Percentiles rank a stretch among this genome's conserved stretches.
phyloP scores from a whole-genome alignment of 2,888 invertebrate genomes.

The Spialia ferax region DNA sequence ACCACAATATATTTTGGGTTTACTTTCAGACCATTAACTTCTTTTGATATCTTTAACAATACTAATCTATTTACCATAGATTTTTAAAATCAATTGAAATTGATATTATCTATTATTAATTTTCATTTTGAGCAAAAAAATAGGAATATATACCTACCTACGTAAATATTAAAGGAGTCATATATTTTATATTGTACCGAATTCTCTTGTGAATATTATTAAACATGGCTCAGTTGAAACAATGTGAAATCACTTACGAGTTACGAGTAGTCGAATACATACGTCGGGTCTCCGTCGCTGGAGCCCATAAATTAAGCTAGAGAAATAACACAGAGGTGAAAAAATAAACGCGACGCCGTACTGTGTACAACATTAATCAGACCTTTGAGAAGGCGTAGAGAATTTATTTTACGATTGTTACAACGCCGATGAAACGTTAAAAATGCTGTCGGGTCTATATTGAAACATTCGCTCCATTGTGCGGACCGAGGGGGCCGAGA shows the following conservation, averaged over 20 bases:
- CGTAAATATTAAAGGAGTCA: no score
- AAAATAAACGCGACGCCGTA: slow-evolving; percentile 76
- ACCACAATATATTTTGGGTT: no score
- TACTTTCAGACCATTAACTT: no score
- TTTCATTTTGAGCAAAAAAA: no score
- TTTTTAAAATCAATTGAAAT: no score
- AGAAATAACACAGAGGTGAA: slow-evolving; percentile 74
- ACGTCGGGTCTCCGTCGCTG: slow-evolving; percentile 55
- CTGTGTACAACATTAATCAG: slow-evolving; percentile 85
- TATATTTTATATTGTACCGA: neutral
- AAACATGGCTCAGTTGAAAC: slow-evolving; percentile 41
- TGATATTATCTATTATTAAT: no score
- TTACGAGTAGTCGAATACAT: slow-evolving; percentile 33
- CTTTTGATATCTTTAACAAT: no score
- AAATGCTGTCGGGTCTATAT: slow-evolving; percentile 84
- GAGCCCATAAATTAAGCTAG: slow-evolving; percentile 78
- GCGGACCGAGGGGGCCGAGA: no score
- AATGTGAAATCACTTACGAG: slow-evolving; percentile 52
- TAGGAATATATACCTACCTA: no score
- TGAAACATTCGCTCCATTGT: slow-evolving; percentile 85
- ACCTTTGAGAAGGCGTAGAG: slow-evolving; percentile 83
- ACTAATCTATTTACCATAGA: no score
- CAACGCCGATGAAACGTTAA: slow-evolving; percentile 85
- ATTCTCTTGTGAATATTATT: neutral
- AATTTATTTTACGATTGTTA: slow-evolving; percentile 86